phyloP scores from a whole-genome alignment of 2,113 vertebrate species.

The Urocynchramus pylzowi region DNA sequence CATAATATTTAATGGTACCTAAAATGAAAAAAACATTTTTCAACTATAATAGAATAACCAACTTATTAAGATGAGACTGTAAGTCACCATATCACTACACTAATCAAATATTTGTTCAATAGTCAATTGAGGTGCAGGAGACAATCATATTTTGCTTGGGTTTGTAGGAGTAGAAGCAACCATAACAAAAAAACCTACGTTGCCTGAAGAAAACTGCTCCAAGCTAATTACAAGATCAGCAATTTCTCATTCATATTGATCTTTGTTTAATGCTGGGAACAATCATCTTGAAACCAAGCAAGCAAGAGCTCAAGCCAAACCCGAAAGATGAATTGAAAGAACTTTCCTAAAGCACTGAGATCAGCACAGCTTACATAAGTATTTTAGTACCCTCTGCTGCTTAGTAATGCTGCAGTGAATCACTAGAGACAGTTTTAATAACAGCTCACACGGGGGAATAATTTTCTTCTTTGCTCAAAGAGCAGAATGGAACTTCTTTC shows the following conservation, averaged over 20 bases:
- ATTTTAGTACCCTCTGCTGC: conserved; percentile 50
- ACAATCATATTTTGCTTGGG: neutral
- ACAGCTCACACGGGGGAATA: conserved; percentile 1
- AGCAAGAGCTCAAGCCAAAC: neutral
- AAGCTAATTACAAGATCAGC: neutral
- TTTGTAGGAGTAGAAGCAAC: neutral
- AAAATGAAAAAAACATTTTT: conserved; percentile 48
- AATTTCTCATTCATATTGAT: conserved; percentile 41
- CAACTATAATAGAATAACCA: neutral
- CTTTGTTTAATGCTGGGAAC: neutral
- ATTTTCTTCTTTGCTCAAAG: conserved; percentile 40
- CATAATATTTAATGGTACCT: conserved; percentile 87
- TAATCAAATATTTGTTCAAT: neutral
- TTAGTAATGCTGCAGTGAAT: conserved; percentile 52
- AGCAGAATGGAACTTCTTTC: conserved; percentile 1
- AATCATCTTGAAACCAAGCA: conserved; percentile 4
- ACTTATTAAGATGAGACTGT: neutral
- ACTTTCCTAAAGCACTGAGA: conserved; percentile 28
- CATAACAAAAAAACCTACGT: neutral
- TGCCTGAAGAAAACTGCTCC: neutral
- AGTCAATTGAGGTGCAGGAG: neutral
- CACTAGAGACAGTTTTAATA: conserved; percentile 59
- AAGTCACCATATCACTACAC: neutral
- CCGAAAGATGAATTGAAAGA: conserved; percentile 22
- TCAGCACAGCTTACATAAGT: conserved; percentile 35